Conservation (phyloP, 2,888 invertebrate genomes). For the Ischnura elegans region DNA sequence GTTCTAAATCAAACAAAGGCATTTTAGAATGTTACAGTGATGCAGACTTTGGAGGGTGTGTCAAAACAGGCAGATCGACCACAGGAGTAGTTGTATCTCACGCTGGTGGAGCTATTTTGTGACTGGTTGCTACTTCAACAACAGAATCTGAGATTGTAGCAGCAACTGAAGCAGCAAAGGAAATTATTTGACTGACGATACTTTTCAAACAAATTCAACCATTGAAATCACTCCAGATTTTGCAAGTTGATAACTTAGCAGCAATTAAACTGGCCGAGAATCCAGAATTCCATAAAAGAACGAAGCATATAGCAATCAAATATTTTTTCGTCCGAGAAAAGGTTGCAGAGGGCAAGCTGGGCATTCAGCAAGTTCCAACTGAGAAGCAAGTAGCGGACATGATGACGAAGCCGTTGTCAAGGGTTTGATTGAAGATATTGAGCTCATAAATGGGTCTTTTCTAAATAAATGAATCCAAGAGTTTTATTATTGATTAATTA, state of each 20-base stretch:
- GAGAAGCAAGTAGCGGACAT: background rate
- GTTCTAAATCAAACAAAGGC: no score
- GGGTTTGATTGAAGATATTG: no score
- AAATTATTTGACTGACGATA: background rate
- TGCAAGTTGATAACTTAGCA: background rate
- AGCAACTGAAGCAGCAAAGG: constrained; percentile 66
- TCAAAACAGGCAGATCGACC: background rate
- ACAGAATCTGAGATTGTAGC: constrained; percentile 68
- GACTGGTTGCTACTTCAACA: constrained; percentile 53
- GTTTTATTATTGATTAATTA: no score
- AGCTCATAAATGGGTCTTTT: no score
- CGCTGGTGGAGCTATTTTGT: constrained; percentile 33
- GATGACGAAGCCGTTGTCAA: background rate
- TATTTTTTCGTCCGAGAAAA: no score
- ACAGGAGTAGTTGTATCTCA: constrained; percentile 44
- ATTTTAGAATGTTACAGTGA: background rate
- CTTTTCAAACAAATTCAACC: background rate
- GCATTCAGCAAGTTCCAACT: background rate
- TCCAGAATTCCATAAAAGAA: no score
- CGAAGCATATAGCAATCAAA: no score
- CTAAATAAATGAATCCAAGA: no score
- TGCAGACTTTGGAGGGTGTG: constrained; percentile 10
- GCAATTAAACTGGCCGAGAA: no score
- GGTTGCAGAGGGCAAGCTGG: background rate
- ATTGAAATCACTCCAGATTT: background rate